Evolutionary conservation across 2,797 vertebrate species (phyloP).

Genomic region (Myotis myotis): DNA sequence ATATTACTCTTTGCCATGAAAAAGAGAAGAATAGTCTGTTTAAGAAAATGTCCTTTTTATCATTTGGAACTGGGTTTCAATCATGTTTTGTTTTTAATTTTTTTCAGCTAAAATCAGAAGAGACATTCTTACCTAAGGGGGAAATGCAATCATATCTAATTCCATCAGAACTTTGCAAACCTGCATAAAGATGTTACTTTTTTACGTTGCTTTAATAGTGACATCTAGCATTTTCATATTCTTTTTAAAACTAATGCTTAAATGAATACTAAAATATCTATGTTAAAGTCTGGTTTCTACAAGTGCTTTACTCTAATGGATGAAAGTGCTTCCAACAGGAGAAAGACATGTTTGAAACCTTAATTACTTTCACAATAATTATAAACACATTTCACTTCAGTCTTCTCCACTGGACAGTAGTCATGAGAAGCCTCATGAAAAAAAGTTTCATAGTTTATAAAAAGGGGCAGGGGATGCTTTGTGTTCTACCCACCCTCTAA

Average conservation of each 20-base stretch:
- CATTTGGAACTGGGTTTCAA: slow-evolving; percentile 15
- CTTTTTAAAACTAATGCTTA: neutral
- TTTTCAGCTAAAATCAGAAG: neutral
- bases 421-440: neutral
- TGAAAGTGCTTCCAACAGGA: neutral
- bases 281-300: neutral
- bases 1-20: neutral
- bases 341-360: neutral
- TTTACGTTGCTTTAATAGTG: neutral
- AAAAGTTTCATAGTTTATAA: neutral
- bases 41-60: slow-evolving; percentile 18
- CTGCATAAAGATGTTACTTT: neutral
- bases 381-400: slow-evolving; percentile 25
- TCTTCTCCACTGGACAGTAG: neutral
- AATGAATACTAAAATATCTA: neutral
- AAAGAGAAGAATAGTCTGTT: neutral
- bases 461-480: neutral
- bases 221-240: neutral
- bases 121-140: neutral
- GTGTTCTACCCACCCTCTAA: neutral
- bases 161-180: neutral
- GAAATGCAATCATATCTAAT: neutral
- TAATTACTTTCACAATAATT: slow-evolving; percentile 2
- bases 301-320: neutral
- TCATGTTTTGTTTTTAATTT: neutral